Percentiles rank a stretch among this genome's conserved stretches.
Evolutionary conservation across 2,113 vertebrate genomes (phyloP).

Genomic region (Cynocephalus volans): DNA sequence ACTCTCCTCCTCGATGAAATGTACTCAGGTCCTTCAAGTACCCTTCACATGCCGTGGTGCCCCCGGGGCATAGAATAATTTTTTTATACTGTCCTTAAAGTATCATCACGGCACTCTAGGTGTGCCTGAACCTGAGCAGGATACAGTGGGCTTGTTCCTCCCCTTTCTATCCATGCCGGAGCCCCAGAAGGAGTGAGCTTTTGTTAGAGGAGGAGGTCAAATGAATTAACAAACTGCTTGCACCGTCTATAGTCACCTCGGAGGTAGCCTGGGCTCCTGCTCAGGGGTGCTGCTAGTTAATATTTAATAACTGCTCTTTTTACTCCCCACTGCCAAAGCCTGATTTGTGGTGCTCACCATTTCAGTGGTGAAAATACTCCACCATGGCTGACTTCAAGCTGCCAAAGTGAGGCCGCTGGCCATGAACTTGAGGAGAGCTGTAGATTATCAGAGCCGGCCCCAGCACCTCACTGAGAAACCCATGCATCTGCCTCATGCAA

Average conservation of each 20-base stretch:
- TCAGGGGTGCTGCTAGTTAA: too few species aligned
- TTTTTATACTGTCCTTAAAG: background rate
- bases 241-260: background rate
- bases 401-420: background rate
- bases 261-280: background rate
- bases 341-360: rapidly evolving
- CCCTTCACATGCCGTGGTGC: background rate
- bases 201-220: background rate
- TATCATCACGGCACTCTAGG: too few species aligned
- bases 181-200: background rate
- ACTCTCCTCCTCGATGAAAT: background rate
- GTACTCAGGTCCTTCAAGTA: background rate
- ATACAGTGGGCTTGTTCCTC: background rate
- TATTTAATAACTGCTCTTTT: background rate
- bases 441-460: background rate
- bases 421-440: background rate
- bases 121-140: background rate
- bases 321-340: background rate
- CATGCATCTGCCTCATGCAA: rapidly evolving
- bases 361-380: too few species aligned
- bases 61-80: too few species aligned
- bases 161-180: background rate
- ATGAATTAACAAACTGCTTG: background rate
- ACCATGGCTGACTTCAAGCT: background rate
- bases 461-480: background rate